Percentiles rank a stretch among this genome's conserved stretches.
These are phyloP conservation scores for Lepisosteus osseus DNA, from an alignment of 2,113 vertebrate species.

Conservation along the genomic window DNA sequence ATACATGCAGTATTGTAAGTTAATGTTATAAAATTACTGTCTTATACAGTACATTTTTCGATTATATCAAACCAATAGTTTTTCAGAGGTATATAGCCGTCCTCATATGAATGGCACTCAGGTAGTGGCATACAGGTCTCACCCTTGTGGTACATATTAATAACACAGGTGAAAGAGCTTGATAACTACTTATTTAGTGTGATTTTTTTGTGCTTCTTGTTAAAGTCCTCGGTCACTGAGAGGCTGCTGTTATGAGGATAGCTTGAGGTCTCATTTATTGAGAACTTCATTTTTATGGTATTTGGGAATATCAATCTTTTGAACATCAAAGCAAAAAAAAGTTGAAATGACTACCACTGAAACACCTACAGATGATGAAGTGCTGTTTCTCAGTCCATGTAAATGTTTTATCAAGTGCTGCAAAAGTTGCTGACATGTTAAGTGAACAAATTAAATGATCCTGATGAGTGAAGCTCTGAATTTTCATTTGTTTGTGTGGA, in stretches of 20 bases:
- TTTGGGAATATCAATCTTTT: conserved; percentile 11
- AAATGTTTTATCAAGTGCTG: conserved; percentile 7
- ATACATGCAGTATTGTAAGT: too few relatives aligned
- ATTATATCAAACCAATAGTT: not conserved
- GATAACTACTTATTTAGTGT: conserved; percentile 24
- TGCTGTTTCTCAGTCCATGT: not conserved
- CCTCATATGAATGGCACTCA: conserved; percentile 24
- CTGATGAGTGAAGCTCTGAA: not conserved
- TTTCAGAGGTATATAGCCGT: conserved; percentile 39
- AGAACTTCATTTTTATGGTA: not conserved
- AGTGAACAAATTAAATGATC: not conserved
- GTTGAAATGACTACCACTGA: not conserved
- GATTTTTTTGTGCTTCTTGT: conserved; percentile 9
- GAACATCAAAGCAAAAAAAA: not conserved
- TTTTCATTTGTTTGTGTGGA: too few relatives aligned
- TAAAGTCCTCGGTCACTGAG: conserved; percentile 33
- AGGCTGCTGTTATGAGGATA: not conserved
- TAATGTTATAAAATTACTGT: too few relatives aligned
- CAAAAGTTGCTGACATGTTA: not conserved
- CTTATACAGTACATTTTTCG: too few relatives aligned
- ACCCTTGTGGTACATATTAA: conserved; percentile 28
- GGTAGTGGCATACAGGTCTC: conserved; percentile 37
- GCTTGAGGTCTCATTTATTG: not conserved
- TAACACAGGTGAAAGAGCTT: conserved; percentile 35
- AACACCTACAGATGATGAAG: conserved; percentile 10